phyloP scores from a whole-genome alignment of 1,140 invertebrate species.

The Procambarus virginalis region DNA sequence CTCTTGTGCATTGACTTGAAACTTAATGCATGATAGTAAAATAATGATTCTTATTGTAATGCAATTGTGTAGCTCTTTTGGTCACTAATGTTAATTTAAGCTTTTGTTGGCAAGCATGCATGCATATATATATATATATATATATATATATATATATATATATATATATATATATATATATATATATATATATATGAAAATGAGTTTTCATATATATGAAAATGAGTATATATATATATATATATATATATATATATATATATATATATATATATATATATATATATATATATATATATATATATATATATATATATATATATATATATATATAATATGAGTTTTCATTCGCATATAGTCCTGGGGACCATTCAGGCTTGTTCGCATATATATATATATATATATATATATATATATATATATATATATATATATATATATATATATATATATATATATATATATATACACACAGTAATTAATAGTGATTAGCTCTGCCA shows the following conservation, averaged over 20 bases:
- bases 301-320: slow-evolving; percentile 5
- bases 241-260: background rate
- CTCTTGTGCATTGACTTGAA: background rate
- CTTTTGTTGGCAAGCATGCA: background rate
- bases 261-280: slow-evolving; percentile 2
- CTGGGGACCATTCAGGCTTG: background rate
- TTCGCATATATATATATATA: background rate
- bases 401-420: background rate
- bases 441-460: too few relatives aligned
- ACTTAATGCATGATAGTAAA: background rate
- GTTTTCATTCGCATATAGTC: too few relatives aligned
- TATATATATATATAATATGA: background rate
- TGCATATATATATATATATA: background rate
- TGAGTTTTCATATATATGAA: background rate
- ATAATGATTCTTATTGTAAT: background rate
- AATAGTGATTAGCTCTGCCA: too few relatives aligned
- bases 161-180: background rate
- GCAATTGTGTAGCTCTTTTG: background rate
- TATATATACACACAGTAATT: too few relatives aligned
- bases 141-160: background rate
- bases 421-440: too few relatives aligned
- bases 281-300: slow-evolving; percentile 2
- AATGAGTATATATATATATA: background rate
- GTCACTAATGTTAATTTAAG: background rate
- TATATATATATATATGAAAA: background rate